A percentile compares a stretch with the other conserved stretches of the same genome.
Conservation (phyloP, 2,797 vertebrate genomes). For the Tachyglossus aculeatus region DNA sequence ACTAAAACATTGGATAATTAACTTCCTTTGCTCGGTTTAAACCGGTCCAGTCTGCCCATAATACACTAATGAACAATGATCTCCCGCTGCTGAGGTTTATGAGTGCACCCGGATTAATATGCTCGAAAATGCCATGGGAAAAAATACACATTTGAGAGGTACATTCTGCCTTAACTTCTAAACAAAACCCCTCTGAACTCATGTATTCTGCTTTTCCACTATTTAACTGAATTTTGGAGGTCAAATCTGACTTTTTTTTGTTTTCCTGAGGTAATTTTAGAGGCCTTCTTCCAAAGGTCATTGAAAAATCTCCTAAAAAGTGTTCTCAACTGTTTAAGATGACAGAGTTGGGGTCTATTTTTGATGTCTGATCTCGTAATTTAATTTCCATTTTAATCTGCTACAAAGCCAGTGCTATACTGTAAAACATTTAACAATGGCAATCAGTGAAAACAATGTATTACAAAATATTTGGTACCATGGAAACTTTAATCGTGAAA, state of each 20-base stretch:
- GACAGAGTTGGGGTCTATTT: background rate
- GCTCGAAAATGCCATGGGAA: conserved; percentile 33
- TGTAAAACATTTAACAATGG: conserved; percentile 1
- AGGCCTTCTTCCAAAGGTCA: conserved; percentile 8
- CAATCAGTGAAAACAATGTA: conserved; percentile 1
- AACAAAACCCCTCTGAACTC: conserved; percentile 2
- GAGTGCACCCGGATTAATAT: conserved; percentile 19
- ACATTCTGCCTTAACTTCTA: background rate
- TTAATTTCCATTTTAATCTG: background rate
- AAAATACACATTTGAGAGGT: background rate
- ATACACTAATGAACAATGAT: conserved; percentile 55
- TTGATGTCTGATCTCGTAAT: background rate
- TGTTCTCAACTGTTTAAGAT: background rate
- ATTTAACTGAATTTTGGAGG: conserved; percentile 27
- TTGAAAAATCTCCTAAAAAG: conserved; percentile 10
- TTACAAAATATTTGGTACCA: background rate
- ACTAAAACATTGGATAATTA: conserved; percentile 70
- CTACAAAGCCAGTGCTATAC: background rate
- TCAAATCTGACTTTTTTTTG: background rate
- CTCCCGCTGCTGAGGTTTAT: conserved; percentile 43
- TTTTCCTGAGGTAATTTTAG: background rate
- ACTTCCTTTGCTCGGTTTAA: conserved; percentile 71
- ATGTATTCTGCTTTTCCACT: conserved; percentile 10
- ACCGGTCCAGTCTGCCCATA: conserved; percentile 65
- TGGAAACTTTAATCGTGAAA: conserved; percentile 20